Base-by-base conservation (phyloP, 2,113 vertebrate species). In the Helogale parvula region DNA sequence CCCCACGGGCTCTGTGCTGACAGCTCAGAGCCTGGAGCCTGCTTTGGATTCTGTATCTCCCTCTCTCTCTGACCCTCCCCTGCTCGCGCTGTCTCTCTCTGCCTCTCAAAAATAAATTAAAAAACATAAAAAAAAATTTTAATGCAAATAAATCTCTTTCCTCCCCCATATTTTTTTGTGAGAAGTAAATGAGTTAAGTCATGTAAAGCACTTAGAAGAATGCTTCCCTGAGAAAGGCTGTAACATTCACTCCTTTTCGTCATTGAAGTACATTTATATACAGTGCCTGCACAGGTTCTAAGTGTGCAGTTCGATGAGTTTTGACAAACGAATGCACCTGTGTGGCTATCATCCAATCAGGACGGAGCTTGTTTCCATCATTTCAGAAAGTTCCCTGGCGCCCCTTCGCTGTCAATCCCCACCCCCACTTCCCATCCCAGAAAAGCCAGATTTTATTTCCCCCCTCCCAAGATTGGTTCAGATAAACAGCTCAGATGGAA, bases 101-200 rank as follows among this genome's bases (percentile, higher is more conserved):
- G 41, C 41, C 41, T 41, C 41, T 41, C 41, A 41, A 41, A 41
- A 41, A 41, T 41, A 41, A 41, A 41, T 41, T 41, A 5, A 41
- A 41, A 41, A 41, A 41, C 41, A 41, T 41, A 5, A 41, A 41
- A 41, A 41, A 41, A 41, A 41, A n/a, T 41, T 41, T 41, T 41
- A 81, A 76, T 86, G 23, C 17, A 90, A 94, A 82, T 77, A 94
- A 86, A 82, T 35, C 11, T 47, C 88, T n/a, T 66, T 89, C 66
- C 29, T 54, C 5, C 54, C 16, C 8, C n/a, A 85, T 31, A 79
- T 45, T 95, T 95, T 95, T 95, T 92, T 95, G 50, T 90, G 27
- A 97, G 23, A 54, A 82, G 35, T 54, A 95, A 96, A 33, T 50
- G 79, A 92, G 33, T 50, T 90, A 85, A 54, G 16, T 52, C 66